These are phyloP conservation scores for Eustalomyia histrio DNA, from an alignment of 2,888 invertebrate genomes.

Conservation along the genomic window DNA sequence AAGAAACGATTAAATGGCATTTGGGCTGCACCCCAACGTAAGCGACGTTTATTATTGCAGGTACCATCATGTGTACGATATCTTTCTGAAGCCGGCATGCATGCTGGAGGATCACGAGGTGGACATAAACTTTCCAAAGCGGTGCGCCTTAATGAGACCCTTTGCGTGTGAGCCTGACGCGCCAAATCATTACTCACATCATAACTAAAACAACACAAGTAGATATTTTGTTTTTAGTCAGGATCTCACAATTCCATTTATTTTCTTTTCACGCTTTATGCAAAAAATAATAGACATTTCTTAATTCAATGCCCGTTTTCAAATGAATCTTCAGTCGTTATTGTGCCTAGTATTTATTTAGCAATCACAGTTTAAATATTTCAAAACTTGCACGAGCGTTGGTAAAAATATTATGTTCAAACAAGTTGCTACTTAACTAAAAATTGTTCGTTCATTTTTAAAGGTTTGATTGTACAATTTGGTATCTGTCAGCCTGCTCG, in stretches of 20 bases:
- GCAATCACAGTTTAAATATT: constrained; percentile 14
- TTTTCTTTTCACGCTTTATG: neutral
- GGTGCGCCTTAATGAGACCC: constrained; percentile 77
- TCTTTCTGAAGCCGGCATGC: constrained; percentile 85
- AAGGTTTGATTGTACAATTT: constrained; percentile 2
- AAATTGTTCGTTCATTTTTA: constrained; percentile 7
- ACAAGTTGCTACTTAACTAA: constrained; percentile 39
- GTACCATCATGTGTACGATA: constrained; percentile 94
- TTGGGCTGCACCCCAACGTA: constrained; percentile 90
- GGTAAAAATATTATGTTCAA: constrained; percentile 9
- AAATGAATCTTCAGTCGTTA: constrained; percentile 45
- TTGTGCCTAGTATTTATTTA: constrained; percentile 53
- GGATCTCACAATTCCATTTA: neutral
- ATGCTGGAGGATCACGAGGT: constrained; percentile 83
- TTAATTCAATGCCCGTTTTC: constrained; percentile 25
- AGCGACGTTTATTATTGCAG: constrained; percentile 90
- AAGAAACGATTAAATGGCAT: constrained; percentile 90
- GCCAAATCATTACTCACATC: constrained; percentile 76
- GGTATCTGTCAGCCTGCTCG: neutral
- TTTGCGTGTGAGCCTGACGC: constrained; percentile 76
- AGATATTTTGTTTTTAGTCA: neutral
- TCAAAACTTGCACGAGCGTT: neutral
- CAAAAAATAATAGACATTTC: constrained; percentile 21
- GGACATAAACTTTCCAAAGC: constrained; percentile 82
- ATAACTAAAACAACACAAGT: constrained; percentile 71